Evolutionary conservation across 2,888 invertebrate species (phyloP), one percentile per base, ranked within the genome.

Genomic region (Argyresthia albistria): DNA sequence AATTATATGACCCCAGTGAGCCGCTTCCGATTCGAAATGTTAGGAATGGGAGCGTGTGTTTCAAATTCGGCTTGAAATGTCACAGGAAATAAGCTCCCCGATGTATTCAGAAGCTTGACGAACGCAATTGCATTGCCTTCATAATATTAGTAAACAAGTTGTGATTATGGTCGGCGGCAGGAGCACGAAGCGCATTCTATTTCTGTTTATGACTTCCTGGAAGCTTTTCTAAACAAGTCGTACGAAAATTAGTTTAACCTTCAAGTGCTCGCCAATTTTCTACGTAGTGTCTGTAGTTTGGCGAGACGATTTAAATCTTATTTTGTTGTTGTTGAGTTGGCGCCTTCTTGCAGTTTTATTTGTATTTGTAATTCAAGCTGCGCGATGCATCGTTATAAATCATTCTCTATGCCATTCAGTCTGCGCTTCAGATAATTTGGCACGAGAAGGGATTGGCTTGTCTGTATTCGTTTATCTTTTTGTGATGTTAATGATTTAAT

Each of bases 381-480:
- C 64, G 60, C 62, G 59, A 54, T 64, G 66, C 65, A 67, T 73
- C 69, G 73, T 67, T 65, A 73, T 80, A 76, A 80, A 76, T 80
- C 75, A 74, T 35, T 10, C 49, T 45, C 47, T 53, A 48, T 43
- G 53, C 25, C 25, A 25, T 25, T 25, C 25, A 25, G 25, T 25
- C 25, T 25, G 25, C n/a, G n/a, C 25, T 25, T 25, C 25, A 25
- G 25, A 25, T 25, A 25, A 25, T 25, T 25, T 25, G 25, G 2
- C 25, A 25, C 25, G 25, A 25, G 6, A 25, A 25, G 25, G 25
- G 3, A 25, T 25, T 25, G 25, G 25, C 25, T 25, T 25, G 25
- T 25, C 25, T 25, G 25, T 6, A 25, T 25, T 6, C 2, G 25
- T 25, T 25, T 25, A 25, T 25, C 25, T 25, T 25, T 2, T 25